These are phyloP conservation scores for Drosophila demipolita DNA, from an alignment of 2,888 invertebrate genomes.

Conservation along the genomic window DNA sequence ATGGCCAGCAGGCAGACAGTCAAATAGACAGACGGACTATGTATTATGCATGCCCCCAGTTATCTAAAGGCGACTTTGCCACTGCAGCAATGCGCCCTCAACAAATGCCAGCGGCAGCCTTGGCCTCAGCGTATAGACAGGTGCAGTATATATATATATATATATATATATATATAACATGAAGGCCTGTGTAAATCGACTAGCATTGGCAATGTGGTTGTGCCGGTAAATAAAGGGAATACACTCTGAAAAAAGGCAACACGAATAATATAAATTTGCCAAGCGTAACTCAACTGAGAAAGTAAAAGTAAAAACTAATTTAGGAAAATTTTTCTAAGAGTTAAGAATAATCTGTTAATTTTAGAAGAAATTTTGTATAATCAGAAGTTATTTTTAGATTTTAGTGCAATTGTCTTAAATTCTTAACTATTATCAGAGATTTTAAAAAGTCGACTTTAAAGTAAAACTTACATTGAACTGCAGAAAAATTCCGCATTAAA, in stretches of 20 bases:
- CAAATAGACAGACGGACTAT: conserved; percentile 7
- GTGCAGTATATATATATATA: conserved; percentile 2
- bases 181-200: conserved; percentile 57
- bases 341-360: no score
- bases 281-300: not conserved
- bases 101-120: conserved; percentile 67
- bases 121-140: conserved; percentile 48
- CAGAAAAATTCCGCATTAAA: not conserved
- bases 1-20: conserved; percentile 21
- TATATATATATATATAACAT: conserved; percentile 3
- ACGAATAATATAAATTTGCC: not conserved
- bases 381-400: no score
- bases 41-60: conserved; percentile 43
- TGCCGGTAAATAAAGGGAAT: not conserved
- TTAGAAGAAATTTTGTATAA: no score
- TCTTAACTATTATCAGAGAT: no score
- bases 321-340: no score
- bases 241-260: not conserved
- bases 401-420: no score
- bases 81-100: conserved; percentile 67
- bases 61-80: conserved; percentile 38
- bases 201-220: conserved; percentile 50
- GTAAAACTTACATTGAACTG: not conserved
- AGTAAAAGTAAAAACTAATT: no score
- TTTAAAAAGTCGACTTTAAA: no score